Evolutionary conservation across 2,797 vertebrate genomes (phyloP).

Genomic region (Aldrovandia affinis): DNA sequence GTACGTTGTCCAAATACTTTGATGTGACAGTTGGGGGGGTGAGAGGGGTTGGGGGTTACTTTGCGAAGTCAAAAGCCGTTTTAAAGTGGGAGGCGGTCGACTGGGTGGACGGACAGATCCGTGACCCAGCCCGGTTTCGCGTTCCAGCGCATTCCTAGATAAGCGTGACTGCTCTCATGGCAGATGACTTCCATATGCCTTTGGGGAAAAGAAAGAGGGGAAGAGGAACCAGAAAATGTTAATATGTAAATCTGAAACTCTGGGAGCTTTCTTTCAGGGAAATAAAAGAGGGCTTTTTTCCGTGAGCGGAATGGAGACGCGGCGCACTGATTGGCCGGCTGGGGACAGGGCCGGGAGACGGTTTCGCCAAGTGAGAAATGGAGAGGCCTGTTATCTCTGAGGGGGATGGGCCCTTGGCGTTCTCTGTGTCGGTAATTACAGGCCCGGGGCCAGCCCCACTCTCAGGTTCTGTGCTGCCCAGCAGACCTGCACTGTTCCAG

Average conservation of each 20-base stretch:
- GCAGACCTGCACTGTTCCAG: background rate
- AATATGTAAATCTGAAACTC: slow-evolving; percentile 22
- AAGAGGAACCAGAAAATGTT: slow-evolving; percentile 10
- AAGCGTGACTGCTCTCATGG: slow-evolving; percentile 34
- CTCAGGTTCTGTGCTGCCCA: background rate
- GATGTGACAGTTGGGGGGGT: slow-evolving; percentile 9
- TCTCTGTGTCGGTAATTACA: slow-evolving; percentile 12
- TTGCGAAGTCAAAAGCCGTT: slow-evolving; percentile 4
- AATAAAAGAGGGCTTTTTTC: background rate
- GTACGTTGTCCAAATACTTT: background rate
- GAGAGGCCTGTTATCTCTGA: slow-evolving; percentile 12
- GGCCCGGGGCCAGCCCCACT: background rate
- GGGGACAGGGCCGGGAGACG: background rate
- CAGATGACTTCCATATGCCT: slow-evolving; percentile 27
- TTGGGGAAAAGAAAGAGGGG: slow-evolving; percentile 29
- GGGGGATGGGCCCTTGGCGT: slow-evolving; percentile 19
- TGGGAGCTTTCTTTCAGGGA: background rate
- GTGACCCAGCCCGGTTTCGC: slow-evolving; percentile 35
- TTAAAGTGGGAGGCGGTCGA: background rate
- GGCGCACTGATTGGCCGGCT: slow-evolving; percentile 44
- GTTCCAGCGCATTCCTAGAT: slow-evolving; percentile 34
- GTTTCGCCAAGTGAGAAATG: slow-evolving; percentile 19
- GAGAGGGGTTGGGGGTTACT: background rate
- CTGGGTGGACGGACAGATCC: slow-evolving; percentile 9
- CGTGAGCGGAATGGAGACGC: slow-evolving; percentile 16